phyloP scores from a whole-genome alignment of 1,140 invertebrate genomes.

The Pinna nobilis region DNA sequence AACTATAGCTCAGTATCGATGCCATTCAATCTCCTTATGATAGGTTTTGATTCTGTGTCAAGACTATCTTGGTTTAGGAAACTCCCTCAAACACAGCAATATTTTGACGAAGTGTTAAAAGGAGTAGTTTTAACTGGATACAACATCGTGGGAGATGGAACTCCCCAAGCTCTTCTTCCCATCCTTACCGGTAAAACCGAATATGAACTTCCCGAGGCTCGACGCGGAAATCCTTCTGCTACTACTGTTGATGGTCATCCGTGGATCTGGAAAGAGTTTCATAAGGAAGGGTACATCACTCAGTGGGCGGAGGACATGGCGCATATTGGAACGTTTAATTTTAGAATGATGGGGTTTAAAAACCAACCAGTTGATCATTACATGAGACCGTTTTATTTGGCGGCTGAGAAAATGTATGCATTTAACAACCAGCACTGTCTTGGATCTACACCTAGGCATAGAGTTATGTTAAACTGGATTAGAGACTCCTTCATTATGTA shows the following conservation, averaged over 20 bases:
- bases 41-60: constrained; percentile 94
- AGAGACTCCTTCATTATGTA: constrained; percentile 80
- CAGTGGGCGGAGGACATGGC: constrained; percentile 92
- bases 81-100: constrained; percentile 87
- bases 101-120: constrained; percentile 82
- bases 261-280: constrained; percentile 74
- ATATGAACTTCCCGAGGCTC: constrained; percentile 77
- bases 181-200: constrained; percentile 92
- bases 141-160: constrained; percentile 96
- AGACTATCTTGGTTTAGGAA: constrained; percentile 90
- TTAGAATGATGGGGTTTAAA: constrained; percentile 91
- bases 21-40: constrained; percentile 86
- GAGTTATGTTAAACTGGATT: constrained; percentile 82
- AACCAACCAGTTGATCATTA: constrained; percentile 92
- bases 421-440: constrained; percentile 78
- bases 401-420: constrained; percentile 79
- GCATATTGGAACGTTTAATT: constrained; percentile 90
- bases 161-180: constrained; percentile 93
- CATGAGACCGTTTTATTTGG: constrained; percentile 86
- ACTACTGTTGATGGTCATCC: constrained; percentile 86
- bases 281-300: constrained; percentile 80
- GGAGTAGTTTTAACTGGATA: constrained; percentile 86
- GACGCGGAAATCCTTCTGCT: constrained; percentile 83
- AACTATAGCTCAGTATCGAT: constrained; percentile 10
- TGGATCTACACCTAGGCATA: constrained; percentile 85